A percentile compares a stretch with the other conserved stretches of the same genome.
These are phyloP conservation scores for Leptopilina drosophilae DNA, from an alignment of 2,888 invertebrate species.

Conservation along the genomic window DNA sequence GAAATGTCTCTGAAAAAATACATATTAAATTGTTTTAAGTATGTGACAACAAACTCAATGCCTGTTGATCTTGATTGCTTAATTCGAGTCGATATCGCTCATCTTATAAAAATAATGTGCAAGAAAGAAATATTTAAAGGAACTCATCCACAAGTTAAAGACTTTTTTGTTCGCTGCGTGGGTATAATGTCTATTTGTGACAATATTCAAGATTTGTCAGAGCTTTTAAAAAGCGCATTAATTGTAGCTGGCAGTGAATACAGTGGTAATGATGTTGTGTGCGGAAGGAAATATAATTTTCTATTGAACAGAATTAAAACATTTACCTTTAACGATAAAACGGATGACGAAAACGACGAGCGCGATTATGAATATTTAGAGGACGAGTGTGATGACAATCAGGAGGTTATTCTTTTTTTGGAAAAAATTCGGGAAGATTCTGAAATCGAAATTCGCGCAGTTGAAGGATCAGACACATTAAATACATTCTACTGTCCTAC, in stretches of 20 bases:
- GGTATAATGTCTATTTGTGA: constrained; percentile 34
- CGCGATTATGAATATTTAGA: too few species aligned
- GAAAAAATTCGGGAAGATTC: too few species aligned
- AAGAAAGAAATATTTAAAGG: constrained; percentile 52
- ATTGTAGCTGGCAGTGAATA: constrained; percentile 41
- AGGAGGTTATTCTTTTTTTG: too few species aligned
- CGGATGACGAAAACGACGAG: neutral
- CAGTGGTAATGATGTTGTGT: constrained; percentile 20
- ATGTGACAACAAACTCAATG: neutral
- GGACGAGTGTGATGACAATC: too few species aligned
- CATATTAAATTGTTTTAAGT: constrained; percentile 50
- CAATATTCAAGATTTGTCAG: constrained; percentile 19
- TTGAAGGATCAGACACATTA: too few species aligned
- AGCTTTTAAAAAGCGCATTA: constrained; percentile 12
- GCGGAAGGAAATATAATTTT: neutral
- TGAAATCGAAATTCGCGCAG: too few species aligned
- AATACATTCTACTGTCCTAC: too few species aligned
- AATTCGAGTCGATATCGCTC: constrained; percentile 59
- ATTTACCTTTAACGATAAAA: neutral
- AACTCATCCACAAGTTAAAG: constrained; percentile 45
- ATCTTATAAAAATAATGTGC: constrained; percentile 56
- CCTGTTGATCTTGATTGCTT: constrained; percentile 38
- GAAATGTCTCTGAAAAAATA: constrained; percentile 49
- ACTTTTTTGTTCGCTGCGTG: constrained; percentile 56
- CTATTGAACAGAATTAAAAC: neutral